Base-by-base conservation (phyloP, 2,888 invertebrate species). In the Ormyrus nitidulus region DNA sequence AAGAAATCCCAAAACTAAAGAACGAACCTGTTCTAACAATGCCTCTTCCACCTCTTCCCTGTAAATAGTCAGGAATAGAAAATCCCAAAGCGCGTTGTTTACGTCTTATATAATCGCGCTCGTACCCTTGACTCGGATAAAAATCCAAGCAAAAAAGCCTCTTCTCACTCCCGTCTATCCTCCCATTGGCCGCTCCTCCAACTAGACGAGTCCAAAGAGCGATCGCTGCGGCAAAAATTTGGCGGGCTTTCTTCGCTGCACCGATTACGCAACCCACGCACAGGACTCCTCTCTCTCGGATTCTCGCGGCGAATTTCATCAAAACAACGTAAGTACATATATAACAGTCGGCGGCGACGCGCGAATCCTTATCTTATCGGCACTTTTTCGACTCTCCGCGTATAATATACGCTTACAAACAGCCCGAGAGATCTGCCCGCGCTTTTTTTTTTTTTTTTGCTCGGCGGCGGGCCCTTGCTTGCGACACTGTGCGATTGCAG, bases 81-180 rank as follows among this genome's bases (percentile, higher is more conserved):
- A 70, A 8, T 59, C 59, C 59, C 59, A 48, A 51, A 19, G 19
- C 19, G 11, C 6, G 48, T 72, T 72, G 72, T 72, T 72, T 72
- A 72, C 72, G 72, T 72, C 72, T 72, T 72, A 72, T 34, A 72
- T 72, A 72, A 72, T 62, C 51, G 46, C n/a, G 3, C 19, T 19
- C 19, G 19, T 19, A 19, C 19, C 19, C 19, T 19, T 19, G 19
- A n/a, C n/a, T 53, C 61, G 62, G n/a, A 54, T 62, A 62, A 71
- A 71, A 72, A 62, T 70, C 59, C 70, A 8, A 62, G 44, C 59
- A 7, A 19, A 6, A 19, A 59, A 59, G 19, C 19, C n/a, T 56
- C n/a, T 11, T 1, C 10, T 34, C 61, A 7, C 19, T 19, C 61
- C 61, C 61, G 61, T 19, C 61, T 34, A 6, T 2, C 8, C 53